Conservation (phyloP, 2,888 invertebrate species). For the Bombylius discolor region DNA sequence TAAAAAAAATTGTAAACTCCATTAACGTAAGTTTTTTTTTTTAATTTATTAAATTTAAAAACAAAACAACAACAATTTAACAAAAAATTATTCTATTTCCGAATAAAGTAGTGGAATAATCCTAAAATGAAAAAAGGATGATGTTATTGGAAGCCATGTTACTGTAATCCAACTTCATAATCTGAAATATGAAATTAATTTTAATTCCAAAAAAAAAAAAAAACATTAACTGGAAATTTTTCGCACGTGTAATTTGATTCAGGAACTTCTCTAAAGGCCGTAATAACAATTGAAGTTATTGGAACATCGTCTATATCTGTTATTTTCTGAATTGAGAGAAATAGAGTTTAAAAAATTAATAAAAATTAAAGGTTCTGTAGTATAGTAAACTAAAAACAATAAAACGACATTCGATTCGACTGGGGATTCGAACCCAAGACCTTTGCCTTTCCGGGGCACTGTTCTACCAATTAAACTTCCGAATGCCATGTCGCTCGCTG, state of each 20-base stretch:
- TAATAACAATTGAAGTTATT: slow-evolving; percentile 50
- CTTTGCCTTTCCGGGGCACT: too few relatives aligned
- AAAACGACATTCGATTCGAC: too few relatives aligned
- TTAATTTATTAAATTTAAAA: background rate
- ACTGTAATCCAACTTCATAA: slow-evolving; percentile 65
- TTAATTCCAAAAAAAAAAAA: slow-evolving; percentile 1
- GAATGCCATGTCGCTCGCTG: too few relatives aligned
- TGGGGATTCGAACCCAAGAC: too few relatives aligned
- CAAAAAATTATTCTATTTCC: slow-evolving; percentile 45
- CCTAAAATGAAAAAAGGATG: slow-evolving; percentile 63
- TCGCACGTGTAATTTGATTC: slow-evolving; percentile 52
- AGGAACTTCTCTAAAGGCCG: slow-evolving; percentile 53
- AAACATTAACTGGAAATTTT: slow-evolving; percentile 12
- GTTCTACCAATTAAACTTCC: too few relatives aligned
- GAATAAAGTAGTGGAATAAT: slow-evolving; percentile 68
- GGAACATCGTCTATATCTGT: slow-evolving; percentile 70
- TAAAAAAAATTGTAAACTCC: too few relatives aligned
- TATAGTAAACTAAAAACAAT: too few relatives aligned
- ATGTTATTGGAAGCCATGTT: slow-evolving; percentile 62
- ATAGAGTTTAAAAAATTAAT: background rate
- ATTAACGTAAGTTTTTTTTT: background rate
- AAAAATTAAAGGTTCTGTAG: background rate
- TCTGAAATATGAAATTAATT: slow-evolving; percentile 39
- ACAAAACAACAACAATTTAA: background rate
- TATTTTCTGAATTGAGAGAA: slow-evolving; percentile 35